Evolutionary conservation across 92 coral and sea anemone species (phyloP), one percentile per base, ranked within the genome.

Genomic region (Chrysogorgia sp.): DNA sequence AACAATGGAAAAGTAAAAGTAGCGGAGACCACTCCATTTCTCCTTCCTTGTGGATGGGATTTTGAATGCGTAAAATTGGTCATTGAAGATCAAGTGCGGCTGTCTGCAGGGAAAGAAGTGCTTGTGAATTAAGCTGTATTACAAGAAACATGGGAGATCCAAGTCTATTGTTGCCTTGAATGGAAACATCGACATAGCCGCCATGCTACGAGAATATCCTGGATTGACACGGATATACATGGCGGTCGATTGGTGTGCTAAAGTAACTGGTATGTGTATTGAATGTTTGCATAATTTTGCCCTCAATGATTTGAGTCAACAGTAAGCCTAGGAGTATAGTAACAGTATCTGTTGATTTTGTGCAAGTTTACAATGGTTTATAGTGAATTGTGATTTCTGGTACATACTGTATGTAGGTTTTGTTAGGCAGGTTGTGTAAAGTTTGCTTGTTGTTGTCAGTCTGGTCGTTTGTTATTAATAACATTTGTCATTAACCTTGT

Each of bases 41-140:
- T 58, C 17, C 75, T 85, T 59, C 88, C 88, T 24, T 25, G 26
- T 13, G 40, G 85, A 31, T 81, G 80, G 85, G 74, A 75, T 3
- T 81, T 26, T 41, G 50, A 26, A 17, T 63, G 78, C 2, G 37
- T 79, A 21, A 29, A 47, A 8, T 3, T 1, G 19, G 49, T 75
- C 33, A 50, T 81, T n/a, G 53, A 70, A 40, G 80, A 81, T 37
- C 84, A 41, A 0, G 49, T 79, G 21, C 58, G 3, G 65, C 29
- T 37, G 0, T 32, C 70, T 34, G 80, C 62, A 37, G 77, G 64
- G 4, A 45, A 79, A 24, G 40, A 79, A 30, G 52, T 79, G 19
- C 48, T 24, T 20, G 28, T 81, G 23, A 66, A 71, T 49, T n/a
- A 23, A 69, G 14, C 80, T 81, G 22, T 81, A 24, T 23, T 81